Evolutionary conservation across 2,888 invertebrate genomes (phyloP).

Genomic region (Corbicula japonica): DNA sequence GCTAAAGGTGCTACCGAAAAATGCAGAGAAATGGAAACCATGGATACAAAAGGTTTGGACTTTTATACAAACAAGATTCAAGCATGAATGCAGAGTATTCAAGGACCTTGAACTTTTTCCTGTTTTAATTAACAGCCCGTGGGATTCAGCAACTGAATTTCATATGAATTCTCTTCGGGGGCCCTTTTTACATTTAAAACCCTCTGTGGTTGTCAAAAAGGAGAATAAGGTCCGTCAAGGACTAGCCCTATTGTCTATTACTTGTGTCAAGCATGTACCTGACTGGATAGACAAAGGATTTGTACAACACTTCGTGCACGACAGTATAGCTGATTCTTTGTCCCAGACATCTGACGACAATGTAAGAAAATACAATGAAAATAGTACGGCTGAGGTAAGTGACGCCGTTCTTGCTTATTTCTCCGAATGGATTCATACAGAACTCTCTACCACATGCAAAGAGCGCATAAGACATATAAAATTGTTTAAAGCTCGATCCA

Average conservation of each 20-base stretch:
- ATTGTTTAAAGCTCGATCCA: neutral
- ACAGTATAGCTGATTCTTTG: slow-evolving; percentile 5
- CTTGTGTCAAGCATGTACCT: neutral
- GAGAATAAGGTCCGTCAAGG: too few species aligned
- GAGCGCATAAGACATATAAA: neutral
- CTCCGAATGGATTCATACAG: slow-evolving; percentile 1
- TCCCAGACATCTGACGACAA: neutral
- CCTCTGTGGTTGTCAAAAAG: too few species aligned
- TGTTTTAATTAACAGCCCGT: too few species aligned
- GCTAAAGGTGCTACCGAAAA: neutral
- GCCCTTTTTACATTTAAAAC: too few species aligned
- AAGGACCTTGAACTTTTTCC: too few species aligned
- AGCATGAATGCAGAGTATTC: too few species aligned
- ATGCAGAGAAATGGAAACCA: slow-evolving; percentile 10
- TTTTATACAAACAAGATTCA: slow-evolving; percentile 15
- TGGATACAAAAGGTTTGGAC: slow-evolving; percentile 13
- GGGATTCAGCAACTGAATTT: too few species aligned
- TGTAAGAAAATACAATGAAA: neutral
- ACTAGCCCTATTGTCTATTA: neutral
- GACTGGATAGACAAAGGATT: neutral
- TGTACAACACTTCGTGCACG: neutral
- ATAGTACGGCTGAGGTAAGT: neutral
- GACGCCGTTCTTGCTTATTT: neutral
- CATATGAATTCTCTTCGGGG: too few species aligned
- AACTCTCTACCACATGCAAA: neutral